Evolutionary conservation across 1,140 invertebrate species (phyloP), one percentile per base, ranked within the genome.

Genomic region (Eumeta japonica): DNA sequence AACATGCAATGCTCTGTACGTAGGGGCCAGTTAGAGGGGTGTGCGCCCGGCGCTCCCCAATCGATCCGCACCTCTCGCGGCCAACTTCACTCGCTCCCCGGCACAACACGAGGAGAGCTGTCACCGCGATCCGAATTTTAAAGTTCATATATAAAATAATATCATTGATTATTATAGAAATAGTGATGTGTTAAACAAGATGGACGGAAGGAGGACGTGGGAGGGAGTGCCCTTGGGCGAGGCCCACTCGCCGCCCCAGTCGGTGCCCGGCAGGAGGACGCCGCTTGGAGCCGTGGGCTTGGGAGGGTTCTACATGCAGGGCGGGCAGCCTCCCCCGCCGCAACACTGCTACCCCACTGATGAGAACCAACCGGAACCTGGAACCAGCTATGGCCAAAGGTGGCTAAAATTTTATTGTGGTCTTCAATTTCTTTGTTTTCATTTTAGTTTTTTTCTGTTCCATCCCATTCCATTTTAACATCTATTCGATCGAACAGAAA

Each of bases 251-350:
- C 79, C 73, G 55, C 79, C 76, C 39, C 78, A 76, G 50, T 80
- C 71, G 54, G 81, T 84, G 39, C 84, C 84, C n/a, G 86, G 85
- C 13, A 61, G 86, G 44, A 77, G 89, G 44, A 90, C 88, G 39
- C 89, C 89, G 12, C 58, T 91, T 32, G 86, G 88, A 4, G 82
- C 87, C n/a, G 87, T 91, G 3, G 87, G 88, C 10, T 75, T 90
- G 3, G 86, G 88, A 13, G 87, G 88, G 10, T 89, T 89, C 63
- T 90, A 90, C 65, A 79, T 82, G 50, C 79, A 83, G 57, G 75
- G 78, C 36, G 67, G 72, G 29, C 80, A 81, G 66, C 72, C 82
- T 48, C 75, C 78, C 48, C 79, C 72, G 0, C 78, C 42, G 45
- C 64, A 66, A 37, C 71, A 76, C 48, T 78, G 76, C 49, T 76